These are phyloP conservation scores for Polydrusus pterygomalis DNA, from an alignment of 2,888 invertebrate species.

Conservation along the genomic window DNA sequence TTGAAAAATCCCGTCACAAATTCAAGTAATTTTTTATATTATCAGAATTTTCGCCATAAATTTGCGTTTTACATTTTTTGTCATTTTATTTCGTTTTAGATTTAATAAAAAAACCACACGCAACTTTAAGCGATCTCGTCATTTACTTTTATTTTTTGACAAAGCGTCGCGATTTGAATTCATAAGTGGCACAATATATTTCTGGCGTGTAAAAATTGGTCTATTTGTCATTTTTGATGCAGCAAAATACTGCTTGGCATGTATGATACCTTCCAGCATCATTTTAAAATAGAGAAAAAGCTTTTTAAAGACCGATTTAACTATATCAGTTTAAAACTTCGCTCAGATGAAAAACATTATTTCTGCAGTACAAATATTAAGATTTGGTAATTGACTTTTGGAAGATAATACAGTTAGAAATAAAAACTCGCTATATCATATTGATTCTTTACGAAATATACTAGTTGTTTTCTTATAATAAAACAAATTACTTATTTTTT, in stretches of 20 bases:
- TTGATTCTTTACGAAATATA: no score
- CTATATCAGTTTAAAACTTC: no score
- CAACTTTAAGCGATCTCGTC: conserved; percentile 25
- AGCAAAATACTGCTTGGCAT: background rate
- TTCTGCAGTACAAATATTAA: no score
- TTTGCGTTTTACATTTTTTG: conserved; percentile 18
- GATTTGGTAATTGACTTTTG: no score
- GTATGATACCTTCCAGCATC: background rate
- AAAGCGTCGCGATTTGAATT: conserved; percentile 33
- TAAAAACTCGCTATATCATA: no score
- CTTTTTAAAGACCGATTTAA: background rate
- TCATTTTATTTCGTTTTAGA: conserved; percentile 12
- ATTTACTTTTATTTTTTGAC: conserved; percentile 38
- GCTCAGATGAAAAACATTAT: no score
- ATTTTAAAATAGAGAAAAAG: background rate
- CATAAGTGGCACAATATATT: conserved; percentile 30
- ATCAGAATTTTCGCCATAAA: background rate
- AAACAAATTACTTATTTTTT: no score
- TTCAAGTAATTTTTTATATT: background rate
- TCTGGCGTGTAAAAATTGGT: conserved; percentile 20
- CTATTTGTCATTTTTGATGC: conserved; percentile 18
- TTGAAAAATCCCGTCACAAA: background rate
- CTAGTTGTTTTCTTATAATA: no score
- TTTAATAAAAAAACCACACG: conserved; percentile 27
- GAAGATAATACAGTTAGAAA: no score